These are phyloP conservation scores for Tetramorium simillimum DNA, from an alignment of 1,140 invertebrate genomes.

Conservation along the genomic window DNA sequence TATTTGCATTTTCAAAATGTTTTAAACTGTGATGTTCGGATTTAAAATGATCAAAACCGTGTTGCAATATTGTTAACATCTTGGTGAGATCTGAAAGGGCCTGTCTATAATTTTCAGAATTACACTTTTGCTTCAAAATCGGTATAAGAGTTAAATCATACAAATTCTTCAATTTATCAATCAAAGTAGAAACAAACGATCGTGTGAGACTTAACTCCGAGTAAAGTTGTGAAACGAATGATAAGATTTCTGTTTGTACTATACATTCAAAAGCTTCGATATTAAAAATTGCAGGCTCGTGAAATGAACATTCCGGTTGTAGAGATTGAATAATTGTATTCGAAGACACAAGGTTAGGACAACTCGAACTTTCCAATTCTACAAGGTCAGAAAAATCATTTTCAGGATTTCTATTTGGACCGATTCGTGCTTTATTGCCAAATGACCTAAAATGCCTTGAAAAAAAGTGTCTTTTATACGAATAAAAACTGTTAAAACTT, in stretches of 20 bases:
- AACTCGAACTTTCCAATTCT: not conserved
- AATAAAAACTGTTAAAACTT: constrained; percentile 18
- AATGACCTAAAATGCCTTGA: not conserved
- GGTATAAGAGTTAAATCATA: constrained; percentile 9
- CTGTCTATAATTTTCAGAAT: not conserved
- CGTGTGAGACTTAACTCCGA: not conserved
- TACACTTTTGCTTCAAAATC: constrained; percentile 1
- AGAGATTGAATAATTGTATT: not conserved
- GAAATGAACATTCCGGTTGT: not conserved
- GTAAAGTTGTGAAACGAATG: not conserved
- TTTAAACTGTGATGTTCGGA: not conserved
- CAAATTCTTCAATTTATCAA: constrained; percentile 23
- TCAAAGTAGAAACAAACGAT: not conserved
- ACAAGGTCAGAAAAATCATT: not conserved
- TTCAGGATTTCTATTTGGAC: not conserved
- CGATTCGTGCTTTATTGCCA: not conserved
- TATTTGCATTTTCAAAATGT: constrained; percentile 12
- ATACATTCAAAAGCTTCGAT: not conserved
- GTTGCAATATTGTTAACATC: constrained; percentile 15
- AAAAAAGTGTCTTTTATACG: not conserved
- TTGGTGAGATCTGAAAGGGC: not conserved
- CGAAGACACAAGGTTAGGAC: not conserved
- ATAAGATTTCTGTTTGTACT: not conserved
- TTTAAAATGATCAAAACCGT: constrained; percentile 10
- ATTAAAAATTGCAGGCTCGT: not conserved